These are phyloP conservation scores for Mycetomoellerius zeteki DNA, from an alignment of 1,140 invertebrate genomes.

Conservation along the genomic window DNA sequence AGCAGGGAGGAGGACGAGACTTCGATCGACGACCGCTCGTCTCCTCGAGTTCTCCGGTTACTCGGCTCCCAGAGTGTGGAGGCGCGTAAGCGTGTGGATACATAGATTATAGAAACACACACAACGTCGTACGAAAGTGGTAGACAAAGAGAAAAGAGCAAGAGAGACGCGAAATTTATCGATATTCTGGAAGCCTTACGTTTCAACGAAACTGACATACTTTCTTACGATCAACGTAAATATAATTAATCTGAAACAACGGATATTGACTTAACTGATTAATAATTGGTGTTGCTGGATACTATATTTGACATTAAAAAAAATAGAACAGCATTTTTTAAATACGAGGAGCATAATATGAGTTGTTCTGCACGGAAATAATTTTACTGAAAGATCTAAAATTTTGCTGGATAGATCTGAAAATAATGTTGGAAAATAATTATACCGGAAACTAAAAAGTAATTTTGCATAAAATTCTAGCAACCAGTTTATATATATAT, in stretches of 20 bases:
- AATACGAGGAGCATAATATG: background rate
- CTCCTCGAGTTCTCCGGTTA: constrained; percentile 67
- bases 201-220: constrained; percentile 26
- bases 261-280: constrained; percentile 19
- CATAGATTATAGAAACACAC: constrained; percentile 1
- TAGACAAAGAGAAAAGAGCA: background rate
- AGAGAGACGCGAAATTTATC: constrained; percentile 46
- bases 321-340: background rate
- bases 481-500: too few relatives aligned
- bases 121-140: constrained; percentile 41
- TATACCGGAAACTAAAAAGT: too few relatives aligned
- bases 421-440: too few relatives aligned
- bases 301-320: background rate
- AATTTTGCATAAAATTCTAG: too few relatives aligned
- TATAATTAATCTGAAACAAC: constrained; percentile 31
- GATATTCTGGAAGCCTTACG: constrained; percentile 32
- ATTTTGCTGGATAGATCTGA: too few relatives aligned
- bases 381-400: too few relatives aligned
- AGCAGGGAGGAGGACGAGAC: constrained; percentile 42
- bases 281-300: constrained; percentile 36
- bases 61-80: constrained; percentile 57
- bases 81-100: constrained; percentile 11
- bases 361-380: too few relatives aligned
- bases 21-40: constrained; percentile 50
- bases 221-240: constrained; percentile 12